phyloP scores from a whole-genome alignment of 2,888 invertebrate genomes.

The Xestia rhomboidea region DNA sequence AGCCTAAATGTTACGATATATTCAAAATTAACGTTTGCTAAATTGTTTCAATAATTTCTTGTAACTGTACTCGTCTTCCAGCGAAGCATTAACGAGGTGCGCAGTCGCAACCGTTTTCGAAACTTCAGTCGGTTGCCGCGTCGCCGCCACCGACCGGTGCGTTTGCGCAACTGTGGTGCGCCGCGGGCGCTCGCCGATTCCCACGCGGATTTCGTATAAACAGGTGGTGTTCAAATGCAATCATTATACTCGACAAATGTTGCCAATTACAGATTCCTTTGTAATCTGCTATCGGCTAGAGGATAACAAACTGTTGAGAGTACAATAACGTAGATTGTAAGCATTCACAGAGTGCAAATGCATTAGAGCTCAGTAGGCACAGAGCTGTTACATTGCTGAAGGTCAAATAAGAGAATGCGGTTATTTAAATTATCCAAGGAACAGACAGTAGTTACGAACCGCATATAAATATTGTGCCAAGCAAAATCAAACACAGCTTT shows the following conservation, averaged over 20 bases:
- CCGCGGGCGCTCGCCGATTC: conserved; percentile 82
- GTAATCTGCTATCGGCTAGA: conserved; percentile 61
- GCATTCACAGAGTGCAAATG: conserved; percentile 56
- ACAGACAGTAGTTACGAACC: conserved; percentile 47
- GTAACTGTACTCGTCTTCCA: conserved; percentile 67
- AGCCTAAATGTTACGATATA: conserved; percentile 56
- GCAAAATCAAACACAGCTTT: conserved; percentile 46
- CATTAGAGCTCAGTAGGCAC: conserved; percentile 51
- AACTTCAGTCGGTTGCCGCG: conserved; percentile 67
- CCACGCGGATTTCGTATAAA: conserved; percentile 89
- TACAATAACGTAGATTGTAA: conserved; percentile 64
- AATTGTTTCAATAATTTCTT: conserved; percentile 61
- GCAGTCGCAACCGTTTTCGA: conserved; percentile 77
- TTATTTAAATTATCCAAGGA: conserved; percentile 63
- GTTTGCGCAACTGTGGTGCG: conserved; percentile 81
- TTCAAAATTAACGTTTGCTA: conserved; percentile 53
- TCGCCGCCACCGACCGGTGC: conserved; percentile 67
- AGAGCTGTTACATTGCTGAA: conserved; percentile 53
- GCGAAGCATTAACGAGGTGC: conserved; percentile 69
- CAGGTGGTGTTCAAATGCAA: conserved; percentile 84
- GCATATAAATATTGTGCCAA: conserved; percentile 51
- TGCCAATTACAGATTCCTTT: conserved; percentile 76
- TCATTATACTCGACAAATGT: conserved; percentile 78
- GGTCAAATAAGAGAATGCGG: conserved; percentile 67
- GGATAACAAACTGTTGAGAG: conserved; percentile 56